Evolutionary conservation across 2,113 vertebrate genomes (phyloP).

Genomic region (Pseudolaguvia tuberculata): DNA sequence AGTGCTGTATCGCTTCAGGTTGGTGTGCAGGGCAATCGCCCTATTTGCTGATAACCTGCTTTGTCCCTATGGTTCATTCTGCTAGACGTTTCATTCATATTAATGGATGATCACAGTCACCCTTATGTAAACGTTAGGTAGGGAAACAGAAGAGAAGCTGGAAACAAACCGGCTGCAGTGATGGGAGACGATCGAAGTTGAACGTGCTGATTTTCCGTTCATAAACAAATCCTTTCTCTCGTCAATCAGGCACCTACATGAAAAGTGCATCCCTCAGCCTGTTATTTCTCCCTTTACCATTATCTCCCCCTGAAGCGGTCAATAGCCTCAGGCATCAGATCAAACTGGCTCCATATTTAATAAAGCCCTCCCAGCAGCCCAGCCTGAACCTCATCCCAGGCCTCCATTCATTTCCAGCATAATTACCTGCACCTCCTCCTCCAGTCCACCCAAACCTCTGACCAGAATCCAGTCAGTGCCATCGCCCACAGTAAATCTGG

Average conservation of each 20-base stretch:
- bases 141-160: constrained; percentile 17
- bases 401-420: constrained; percentile 55
- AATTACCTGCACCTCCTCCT: constrained; percentile 54
- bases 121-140: constrained; percentile 22
- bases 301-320: constrained; percentile 48
- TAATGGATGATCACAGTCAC: neutral
- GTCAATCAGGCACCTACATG: constrained; percentile 48
- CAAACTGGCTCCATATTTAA: constrained; percentile 60
- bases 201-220: constrained; percentile 40
- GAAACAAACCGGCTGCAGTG: neutral
- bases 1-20: constrained; percentile 4
- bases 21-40: constrained; percentile 12
- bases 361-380: constrained; percentile 50
- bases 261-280: constrained; percentile 57
- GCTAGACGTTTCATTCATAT: constrained; percentile 4
- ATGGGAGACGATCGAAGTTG: constrained; percentile 46
- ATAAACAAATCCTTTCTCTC: constrained; percentile 47
- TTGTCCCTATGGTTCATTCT: constrained; percentile 12
- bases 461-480: constrained; percentile 58
- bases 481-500: constrained; percentile 53
- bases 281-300: constrained; percentile 48
- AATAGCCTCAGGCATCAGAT: constrained; percentile 53
- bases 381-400: constrained; percentile 45
- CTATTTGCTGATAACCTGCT: constrained; percentile 3
- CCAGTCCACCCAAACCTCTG: constrained; percentile 43